Percentiles rank a stretch among this genome's conserved stretches.
Evolutionary conservation across 2,113 vertebrate genomes (phyloP).

Genomic region (Triplophysa tibetana): DNA sequence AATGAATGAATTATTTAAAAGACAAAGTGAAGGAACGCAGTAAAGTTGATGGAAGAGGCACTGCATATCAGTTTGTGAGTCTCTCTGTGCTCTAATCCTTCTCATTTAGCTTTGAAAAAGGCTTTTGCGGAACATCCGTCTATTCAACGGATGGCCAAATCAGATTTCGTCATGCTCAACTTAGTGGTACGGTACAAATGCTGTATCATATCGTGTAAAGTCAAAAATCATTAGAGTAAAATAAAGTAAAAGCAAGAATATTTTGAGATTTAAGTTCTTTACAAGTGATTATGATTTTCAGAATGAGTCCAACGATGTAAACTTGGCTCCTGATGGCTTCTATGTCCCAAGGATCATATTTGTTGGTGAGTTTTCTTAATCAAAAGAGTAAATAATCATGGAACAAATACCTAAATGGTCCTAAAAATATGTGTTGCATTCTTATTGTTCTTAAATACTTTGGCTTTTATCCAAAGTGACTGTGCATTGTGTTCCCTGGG

Average conservation of each 20-base stretch:
- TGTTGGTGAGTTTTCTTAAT: constrained; percentile 74
- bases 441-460: neutral
- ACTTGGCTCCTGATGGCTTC: constrained; percentile 84
- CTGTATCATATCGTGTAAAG: neutral
- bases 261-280: neutral
- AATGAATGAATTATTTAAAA: too few species aligned
- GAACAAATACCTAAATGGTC: neutral
- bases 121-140: constrained; percentile 75
- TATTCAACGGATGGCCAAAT: constrained; percentile 84
- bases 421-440: neutral
- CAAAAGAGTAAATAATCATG: neutral
- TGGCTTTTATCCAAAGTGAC: too few species aligned
- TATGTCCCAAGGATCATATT: constrained; percentile 90
- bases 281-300: constrained; percentile 56
- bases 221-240: neutral
- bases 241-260: neutral
- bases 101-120: constrained; percentile 81
- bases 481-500: too few species aligned
- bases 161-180: constrained; percentile 88
- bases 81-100: neutral
- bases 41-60: neutral
- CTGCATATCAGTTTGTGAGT: neutral
- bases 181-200: constrained; percentile 73
- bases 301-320: constrained; percentile 83
- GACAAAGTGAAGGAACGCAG: neutral